A percentile compares a stretch with the other conserved stretches of the same genome.
Evolutionary conservation across 2,888 invertebrate species (phyloP).

Genomic region (Hypena proboscidalis): DNA sequence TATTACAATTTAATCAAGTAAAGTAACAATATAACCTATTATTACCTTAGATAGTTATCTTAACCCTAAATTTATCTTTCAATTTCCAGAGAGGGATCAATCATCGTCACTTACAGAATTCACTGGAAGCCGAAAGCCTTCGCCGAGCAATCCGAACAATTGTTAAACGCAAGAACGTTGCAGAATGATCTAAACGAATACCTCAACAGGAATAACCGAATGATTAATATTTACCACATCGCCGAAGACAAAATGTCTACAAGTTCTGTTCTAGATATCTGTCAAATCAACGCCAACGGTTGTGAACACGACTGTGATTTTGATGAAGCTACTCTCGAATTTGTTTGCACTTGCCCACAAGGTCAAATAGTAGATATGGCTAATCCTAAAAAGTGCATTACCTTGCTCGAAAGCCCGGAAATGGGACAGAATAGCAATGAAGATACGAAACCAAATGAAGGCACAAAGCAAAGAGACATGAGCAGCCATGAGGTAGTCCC

Average conservation of each 20-base stretch:
- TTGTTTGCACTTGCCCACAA: constrained; percentile 87
- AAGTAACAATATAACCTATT: constrained; percentile 32
- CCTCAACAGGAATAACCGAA: constrained; percentile 78
- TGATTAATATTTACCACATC: constrained; percentile 82
- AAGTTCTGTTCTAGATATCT: constrained; percentile 86
- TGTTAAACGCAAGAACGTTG: constrained; percentile 77
- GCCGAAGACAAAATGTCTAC: constrained; percentile 70
- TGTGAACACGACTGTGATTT: constrained; percentile 89
- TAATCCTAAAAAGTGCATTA: constrained; percentile 75
- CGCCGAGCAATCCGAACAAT: constrained; percentile 73
- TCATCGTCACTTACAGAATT: constrained; percentile 87
- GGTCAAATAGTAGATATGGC: constrained; percentile 72
- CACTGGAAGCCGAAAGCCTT: constrained; percentile 86
- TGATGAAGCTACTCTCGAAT: constrained; percentile 86
- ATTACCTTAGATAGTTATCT: constrained; percentile 1
- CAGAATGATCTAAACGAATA: constrained; percentile 78
- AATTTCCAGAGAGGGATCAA: constrained; percentile 86
- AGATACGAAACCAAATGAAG: not conserved
- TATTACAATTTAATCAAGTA: too few species aligned
- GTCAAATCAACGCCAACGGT: constrained; percentile 86
- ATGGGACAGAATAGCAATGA: constrained; percentile 6
- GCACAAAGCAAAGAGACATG: constrained; percentile 17
- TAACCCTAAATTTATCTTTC: constrained; percentile 10
- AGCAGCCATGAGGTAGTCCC: constrained; percentile 55
- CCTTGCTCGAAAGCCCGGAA: constrained; percentile 56